Evolutionary conservation across 2,113 vertebrate genomes (phyloP), one percentile per base, ranked within the genome.

Genomic region (Sialia sialis): DNA sequence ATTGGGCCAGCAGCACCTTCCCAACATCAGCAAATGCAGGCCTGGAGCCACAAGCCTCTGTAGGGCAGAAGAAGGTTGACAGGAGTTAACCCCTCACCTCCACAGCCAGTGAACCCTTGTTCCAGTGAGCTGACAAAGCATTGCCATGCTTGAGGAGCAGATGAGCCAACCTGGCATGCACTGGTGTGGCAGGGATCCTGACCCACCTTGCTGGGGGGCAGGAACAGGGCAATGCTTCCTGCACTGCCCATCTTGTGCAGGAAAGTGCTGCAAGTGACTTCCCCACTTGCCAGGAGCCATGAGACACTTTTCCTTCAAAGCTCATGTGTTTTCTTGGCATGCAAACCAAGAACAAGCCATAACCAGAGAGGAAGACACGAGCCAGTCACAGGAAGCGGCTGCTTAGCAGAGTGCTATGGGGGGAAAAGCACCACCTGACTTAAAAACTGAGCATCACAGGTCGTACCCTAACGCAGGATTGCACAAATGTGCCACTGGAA

Each of bases 1-100:
- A 98, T 27, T 97, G 97, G 34, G 67, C 51, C 60, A 85, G 80
- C 52, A 98, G 84, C 16, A 78, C 87, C 34, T 86, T 68, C 75
- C 96, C 73, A 26, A 97, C 68, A 1, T 87, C 87, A 67, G 68
- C 67, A 81, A 97, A 96, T 0, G 84, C 43, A 9, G 91, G 74
- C 4, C 60, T 74, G 0, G 32, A 92, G 55, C 62, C 80, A 84
- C 98, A 98, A 58, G 63, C 13, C 34, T 91, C 97, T 97, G 79
- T 5, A 94, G 67, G 52, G 49, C 30, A 80, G 85, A 78, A 83
- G 52, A 87, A 51, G 11, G 13, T 46, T 36, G 43, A 41, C 0
- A 75, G 29, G 30, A 38, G 38, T 52, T 26, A 84, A 82, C 7
- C 30, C 41, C 29, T 83, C 3, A 1, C 13, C 16, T 29, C 34